Evolutionary conservation across 1,140 invertebrate species (phyloP), one percentile per base, ranked within the genome.

Genomic region (Portunus trituberculatus): DNA sequence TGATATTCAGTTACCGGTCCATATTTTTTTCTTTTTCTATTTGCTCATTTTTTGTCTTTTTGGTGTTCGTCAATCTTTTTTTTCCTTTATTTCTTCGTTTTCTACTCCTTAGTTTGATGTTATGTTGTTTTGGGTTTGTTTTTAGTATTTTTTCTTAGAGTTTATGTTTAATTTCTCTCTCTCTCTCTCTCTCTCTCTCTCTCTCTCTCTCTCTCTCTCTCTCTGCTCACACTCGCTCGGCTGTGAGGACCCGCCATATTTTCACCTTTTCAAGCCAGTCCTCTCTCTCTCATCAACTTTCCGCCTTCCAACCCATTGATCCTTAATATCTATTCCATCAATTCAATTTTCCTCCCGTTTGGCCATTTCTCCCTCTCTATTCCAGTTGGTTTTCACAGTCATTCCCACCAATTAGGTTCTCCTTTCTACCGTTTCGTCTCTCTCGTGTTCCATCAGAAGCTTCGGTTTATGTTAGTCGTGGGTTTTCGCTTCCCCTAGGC

Each of bases 391-490:
- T 76, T 20, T 76, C 67, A n/a, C 67, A n/a, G 20, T 76, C 67
- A 20, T 76, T 76, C 67, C 67, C 67, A n/a, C 67, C 67, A 76
- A 76, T 76, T n/a, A 76, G 67, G 67, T 76, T 76, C 67, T 25
- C n/a, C 67, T 76, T 76, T 76, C 67, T 76, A 8, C n/a, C 67
- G 67, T 76, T 76, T 76, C 67, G 67, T 76, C 67, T 76, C 67
- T 76, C 67, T 76, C 67, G 67, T 76, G n/a, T 76, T 76, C 67
- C 67, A 76, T 76, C 67, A 76, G 67, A 76, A 76, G 67, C n/a
- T 76, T 20, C 12, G 67, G 67, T 76, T 76, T 76, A 76, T n/a
- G 67, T 76, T 76, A 76, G 12, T 76, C 20, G 67, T 76, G 67
- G 67, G 67, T n/a, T 76, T 76, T 76, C 67, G 4, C 67, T 76